These are phyloP conservation scores for Heloderma charlesbogerti DNA, from an alignment of 2,113 vertebrate genomes.

Conservation along the genomic window DNA sequence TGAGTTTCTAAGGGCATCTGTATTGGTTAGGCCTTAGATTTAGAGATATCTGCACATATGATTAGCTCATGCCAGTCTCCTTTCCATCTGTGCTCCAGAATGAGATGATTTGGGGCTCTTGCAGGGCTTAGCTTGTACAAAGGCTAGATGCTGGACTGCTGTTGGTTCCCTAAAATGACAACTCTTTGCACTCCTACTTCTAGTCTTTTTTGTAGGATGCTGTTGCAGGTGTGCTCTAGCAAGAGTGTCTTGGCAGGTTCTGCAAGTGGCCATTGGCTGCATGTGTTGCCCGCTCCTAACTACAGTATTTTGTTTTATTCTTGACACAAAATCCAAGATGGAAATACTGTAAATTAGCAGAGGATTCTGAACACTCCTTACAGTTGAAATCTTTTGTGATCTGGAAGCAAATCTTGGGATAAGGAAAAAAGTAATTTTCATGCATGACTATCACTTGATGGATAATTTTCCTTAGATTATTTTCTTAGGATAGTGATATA, in stretches of 20 bases:
- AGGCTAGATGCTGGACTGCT: not conserved
- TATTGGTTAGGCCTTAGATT: not conserved
- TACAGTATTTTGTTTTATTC: not conserved
- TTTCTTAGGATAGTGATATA: not conserved
- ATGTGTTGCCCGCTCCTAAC: not conserved
- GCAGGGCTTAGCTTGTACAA: not conserved
- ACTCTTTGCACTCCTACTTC: not conserved
- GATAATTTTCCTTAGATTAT: not conserved
- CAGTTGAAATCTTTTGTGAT: not conserved
- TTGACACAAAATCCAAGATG: constrained; percentile 36
- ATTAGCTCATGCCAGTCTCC: not conserved
- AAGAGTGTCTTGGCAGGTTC: not conserved
- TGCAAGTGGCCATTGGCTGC: not conserved
- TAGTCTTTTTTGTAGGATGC: not conserved
- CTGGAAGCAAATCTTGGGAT: constrained; percentile 43
- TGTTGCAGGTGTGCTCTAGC: not conserved
- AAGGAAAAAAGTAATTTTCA: not conserved
- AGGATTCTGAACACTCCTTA: constrained; percentile 41
- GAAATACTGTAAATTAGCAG: constrained; percentile 32
- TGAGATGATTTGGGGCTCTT: not conserved
- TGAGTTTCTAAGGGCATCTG: not conserved
- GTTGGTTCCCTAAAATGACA: not conserved
- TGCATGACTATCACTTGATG: not conserved
- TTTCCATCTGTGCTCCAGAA: not conserved
- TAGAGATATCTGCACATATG: not conserved